A percentile compares a stretch with the other conserved stretches of the same genome.
Evolutionary conservation across 2,888 invertebrate species (phyloP).

Genomic region (Conchocele bisecta): DNA sequence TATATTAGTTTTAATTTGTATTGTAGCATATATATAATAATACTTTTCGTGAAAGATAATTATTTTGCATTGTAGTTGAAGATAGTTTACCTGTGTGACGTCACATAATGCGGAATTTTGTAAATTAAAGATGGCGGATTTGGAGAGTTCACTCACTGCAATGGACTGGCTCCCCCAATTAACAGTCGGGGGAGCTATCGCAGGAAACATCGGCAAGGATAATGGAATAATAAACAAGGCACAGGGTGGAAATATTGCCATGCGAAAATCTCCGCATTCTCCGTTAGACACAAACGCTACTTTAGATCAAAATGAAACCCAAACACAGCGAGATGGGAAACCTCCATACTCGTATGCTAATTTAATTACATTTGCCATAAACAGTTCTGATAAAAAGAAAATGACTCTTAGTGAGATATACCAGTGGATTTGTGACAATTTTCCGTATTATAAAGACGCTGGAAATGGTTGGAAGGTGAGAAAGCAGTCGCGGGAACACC

Average conservation of each 20-base stretch:
- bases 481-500: no score
- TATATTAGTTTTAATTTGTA: no score
- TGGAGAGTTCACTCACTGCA: conserved; percentile 84
- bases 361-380: conserved; percentile 88
- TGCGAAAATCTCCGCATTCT: conserved; percentile 78
- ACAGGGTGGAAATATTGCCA: conserved; percentile 71
- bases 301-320: conserved; percentile 69
- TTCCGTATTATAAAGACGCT: conserved; percentile 88
- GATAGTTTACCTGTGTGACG: conserved; percentile 41
- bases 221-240: conserved; percentile 66
- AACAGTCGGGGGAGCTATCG: conserved; percentile 80
- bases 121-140: conserved; percentile 80
- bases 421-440: conserved; percentile 89
- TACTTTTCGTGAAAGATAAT: neutral
- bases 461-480: conserved; percentile 89
- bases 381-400: conserved; percentile 87
- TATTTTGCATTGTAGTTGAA: neutral
- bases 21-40: no score
- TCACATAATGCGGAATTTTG: conserved; percentile 48
- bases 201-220: conserved; percentile 67
- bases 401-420: conserved; percentile 90
- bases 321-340: conserved; percentile 81
- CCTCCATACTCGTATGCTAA: conserved; percentile 87
- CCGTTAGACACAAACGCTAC: conserved; percentile 76
- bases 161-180: conserved; percentile 85